phyloP scores from a whole-genome alignment of 2,888 invertebrate species.

The Abrostola triplasia region DNA sequence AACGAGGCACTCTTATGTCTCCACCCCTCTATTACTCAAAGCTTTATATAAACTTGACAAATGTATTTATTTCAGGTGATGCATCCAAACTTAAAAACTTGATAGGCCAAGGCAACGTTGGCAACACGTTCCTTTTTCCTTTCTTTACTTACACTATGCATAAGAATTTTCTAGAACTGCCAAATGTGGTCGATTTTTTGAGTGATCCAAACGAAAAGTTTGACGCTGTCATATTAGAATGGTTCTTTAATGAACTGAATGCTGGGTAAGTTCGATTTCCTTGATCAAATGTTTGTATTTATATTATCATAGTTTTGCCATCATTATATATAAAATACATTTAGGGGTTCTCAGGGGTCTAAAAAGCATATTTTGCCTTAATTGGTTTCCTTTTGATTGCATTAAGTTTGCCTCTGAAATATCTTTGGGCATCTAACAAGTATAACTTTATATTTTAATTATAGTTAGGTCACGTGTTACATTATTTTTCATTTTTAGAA shows the following conservation, averaged over 20 bases:
- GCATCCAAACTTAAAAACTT: constrained; percentile 66
- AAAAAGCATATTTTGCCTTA: too few species aligned
- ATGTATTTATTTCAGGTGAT: constrained; percentile 71
- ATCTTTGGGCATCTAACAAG: too few species aligned
- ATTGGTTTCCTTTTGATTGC: too few species aligned
- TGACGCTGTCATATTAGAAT: constrained; percentile 71
- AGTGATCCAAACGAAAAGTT: constrained; percentile 69
- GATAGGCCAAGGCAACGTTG: constrained; percentile 62
- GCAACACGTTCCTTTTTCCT: constrained; percentile 58
- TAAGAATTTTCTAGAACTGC: constrained; percentile 58
- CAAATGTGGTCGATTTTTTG: constrained; percentile 59
- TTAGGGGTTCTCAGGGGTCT: too few species aligned
- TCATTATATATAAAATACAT: too few species aligned
- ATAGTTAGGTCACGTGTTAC: background rate
- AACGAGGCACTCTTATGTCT: too few species aligned
- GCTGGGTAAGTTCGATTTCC: constrained; percentile 53
- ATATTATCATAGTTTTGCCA: too few species aligned
- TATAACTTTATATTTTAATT: too few species aligned
- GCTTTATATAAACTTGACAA: too few species aligned
- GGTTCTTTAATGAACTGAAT: constrained; percentile 69
- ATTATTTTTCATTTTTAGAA: constrained; percentile 56
- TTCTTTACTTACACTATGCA: constrained; percentile 60
- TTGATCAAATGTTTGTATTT: background rate
- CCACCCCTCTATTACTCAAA: too few species aligned
- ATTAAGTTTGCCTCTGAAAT: too few species aligned